Evolutionary conservation across 2,888 invertebrate genomes (phyloP), one percentile per base, ranked within the genome.

Genomic region (Actias luna): DNA sequence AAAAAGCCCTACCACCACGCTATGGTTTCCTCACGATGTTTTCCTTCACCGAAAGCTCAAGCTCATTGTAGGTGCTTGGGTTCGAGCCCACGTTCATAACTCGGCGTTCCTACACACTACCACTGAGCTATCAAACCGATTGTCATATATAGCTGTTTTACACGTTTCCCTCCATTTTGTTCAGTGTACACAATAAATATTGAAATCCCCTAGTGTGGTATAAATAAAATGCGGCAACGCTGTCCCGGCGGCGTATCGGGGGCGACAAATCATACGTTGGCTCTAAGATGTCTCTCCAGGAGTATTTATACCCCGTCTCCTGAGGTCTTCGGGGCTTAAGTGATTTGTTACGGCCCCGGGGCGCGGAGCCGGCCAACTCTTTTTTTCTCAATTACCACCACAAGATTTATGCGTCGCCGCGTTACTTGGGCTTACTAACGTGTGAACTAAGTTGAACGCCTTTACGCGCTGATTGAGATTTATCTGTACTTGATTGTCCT

Each of bases 311-410:
- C 36, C 27, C 52, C 33, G 39, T 33, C 35, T 59, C 63, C 58
- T 36, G 31, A 14, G 59, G 31, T 36, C 58, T 50, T 25, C 58
- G 60, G 60, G 57, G 33, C 42, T 59, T 65, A 65, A 61, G 63
- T 65, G 65, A 65, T 65, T 65, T 65, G 65, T 65, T 25, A 25
- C 46, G 22, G 0, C 25, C 12, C 46, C 46, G 36, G 42, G 42
- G 5, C 14, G 5, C 14, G 36, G 59, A 59, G 2, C 12, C 35
- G 35, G 22, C 29, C 42, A 42, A 42, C 42, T 42, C 42, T 42
- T 42, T 42, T 42, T 42, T 42, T 42, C 42, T n/a, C 18, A 42
- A 42, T 42, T 42, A 42, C 7, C 18, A 42, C 7, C 18, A 2
- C 18, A 2, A 42, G 18, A 18, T 42, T 42, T 42, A 42, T 42